Base-by-base conservation (phyloP, 2,797 vertebrate genomes). In the Glyptemys insculpta region DNA sequence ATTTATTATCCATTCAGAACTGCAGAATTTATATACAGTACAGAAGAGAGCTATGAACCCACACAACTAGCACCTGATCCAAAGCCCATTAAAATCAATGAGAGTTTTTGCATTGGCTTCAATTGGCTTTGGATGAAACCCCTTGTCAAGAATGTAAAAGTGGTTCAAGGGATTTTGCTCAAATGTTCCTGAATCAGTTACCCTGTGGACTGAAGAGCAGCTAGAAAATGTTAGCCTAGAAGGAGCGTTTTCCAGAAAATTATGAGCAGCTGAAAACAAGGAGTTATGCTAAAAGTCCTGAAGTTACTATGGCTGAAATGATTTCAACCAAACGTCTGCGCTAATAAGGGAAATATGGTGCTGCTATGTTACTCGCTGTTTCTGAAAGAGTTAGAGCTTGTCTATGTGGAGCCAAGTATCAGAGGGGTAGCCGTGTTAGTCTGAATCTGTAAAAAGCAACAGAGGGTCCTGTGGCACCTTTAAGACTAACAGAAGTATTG, bases 91-190 rank as follows among this genome's bases (percentile, higher is more conserved):
- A 78, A 92, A 94, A 74, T 85, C 90, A 93, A 57, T 1, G 6
- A 87, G 65, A 83, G 86, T 84, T 78, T 91, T 92, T 96, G 95
- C 95, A 92, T 92, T 87, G 83, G 83, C 59, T 95, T 93, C 91
- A 93, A 52, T 80, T 93, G 76, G 47, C 8, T 95, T 96, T 76
- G 62, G 80, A 49, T 59, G 27, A 85, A 23, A 29, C 11, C 49
- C 21, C 56, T 74, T 88, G 44, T 81, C 88, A 89, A 41, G 86
- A 47, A 95, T 56, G 79, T 86, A 92, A 91, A 96, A 97, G 72
- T 25, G 21, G 74, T 93, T 94, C 85, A 90, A 93, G 16, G 29
- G 53, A 81, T 94, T 95, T 94, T 93, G 54, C 37, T 94, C 53
- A 94, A 91, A 95, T 86, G 65, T 95, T 94, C 90, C 89, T 83